Conservation (phyloP, 2,113 vertebrate genomes). For the Cyanoramphus novaezelandiae region DNA sequence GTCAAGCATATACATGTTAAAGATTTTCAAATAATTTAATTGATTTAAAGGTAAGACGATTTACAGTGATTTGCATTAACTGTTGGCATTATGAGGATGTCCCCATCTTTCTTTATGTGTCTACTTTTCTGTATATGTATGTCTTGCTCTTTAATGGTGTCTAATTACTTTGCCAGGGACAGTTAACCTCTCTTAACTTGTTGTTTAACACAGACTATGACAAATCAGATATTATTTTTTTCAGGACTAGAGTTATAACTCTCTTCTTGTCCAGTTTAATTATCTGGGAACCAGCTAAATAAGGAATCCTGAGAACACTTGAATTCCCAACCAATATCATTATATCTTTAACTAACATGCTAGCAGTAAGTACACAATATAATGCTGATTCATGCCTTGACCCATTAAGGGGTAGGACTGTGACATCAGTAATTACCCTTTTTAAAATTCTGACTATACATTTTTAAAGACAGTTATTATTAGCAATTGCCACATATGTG, state of each 20-base stretch:
- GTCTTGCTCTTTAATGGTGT: not conserved
- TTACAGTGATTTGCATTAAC: not conserved
- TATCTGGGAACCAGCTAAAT: not conserved
- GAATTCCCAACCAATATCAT: not conserved
- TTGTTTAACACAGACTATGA: not conserved
- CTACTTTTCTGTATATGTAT: not conserved
- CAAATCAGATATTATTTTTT: not conserved
- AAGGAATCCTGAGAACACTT: not conserved
- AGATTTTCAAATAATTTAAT: not conserved
- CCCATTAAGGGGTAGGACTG: constrained; percentile 41
- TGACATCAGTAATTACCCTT: not conserved
- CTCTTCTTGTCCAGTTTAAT: not conserved
- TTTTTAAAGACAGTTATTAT: constrained; percentile 26
- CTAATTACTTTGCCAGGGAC: not conserved
- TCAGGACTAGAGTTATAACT: not conserved
- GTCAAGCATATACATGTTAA: not conserved
- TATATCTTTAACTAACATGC: not conserved
- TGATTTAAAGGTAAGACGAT: not conserved
- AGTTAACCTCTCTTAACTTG: not conserved
- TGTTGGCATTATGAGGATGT: not conserved
- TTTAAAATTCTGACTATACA: constrained; percentile 28
- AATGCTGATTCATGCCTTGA: constrained; percentile 16
- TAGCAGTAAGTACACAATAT: not conserved
- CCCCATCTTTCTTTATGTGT: not conserved
- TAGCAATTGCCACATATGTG: not conserved